Base-by-base conservation (phyloP, 2,888 invertebrate genomes). In the Calameuta filiformis region DNA sequence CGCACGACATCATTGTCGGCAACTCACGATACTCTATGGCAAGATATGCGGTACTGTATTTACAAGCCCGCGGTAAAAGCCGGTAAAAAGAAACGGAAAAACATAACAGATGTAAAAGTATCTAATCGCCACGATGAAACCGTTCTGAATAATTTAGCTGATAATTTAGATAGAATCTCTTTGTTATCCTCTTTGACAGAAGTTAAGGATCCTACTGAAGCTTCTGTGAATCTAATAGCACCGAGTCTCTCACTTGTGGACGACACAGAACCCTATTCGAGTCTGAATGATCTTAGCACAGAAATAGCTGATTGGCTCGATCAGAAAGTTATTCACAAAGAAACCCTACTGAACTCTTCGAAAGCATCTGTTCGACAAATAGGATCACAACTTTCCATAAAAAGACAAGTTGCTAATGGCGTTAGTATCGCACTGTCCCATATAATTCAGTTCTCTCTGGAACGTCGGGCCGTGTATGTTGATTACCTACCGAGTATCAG, bases 401-500 rank as follows among this genome's bases (percentile, higher is more conserved):
- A 84, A 75, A 89, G 86, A 73, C 84, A 87, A 75, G 76, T 87
- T 4, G 88, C 83, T 37, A 80, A 69, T 33, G 85, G 83, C 4
- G 81, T 91, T 1, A 85, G 89, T 81, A 69, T 80, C 23, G 85
- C 93, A 86, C 89, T 96, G 73, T 92, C 93, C 4, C 91, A 92
- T 75, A 92, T 93, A 12, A 86, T 95, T 71, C 87, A 91, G 11
- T 92, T 92, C 12, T 91, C 91, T 9, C 87, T 94, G 35, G 94
- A 95, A 83, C 92, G 93, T 76, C 93, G 92, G 81, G 92, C 94
- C 0, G 90, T 95, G 11, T 92, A 94, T 0, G 83, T 94, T 76
- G 97, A 97, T 91, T 96, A 95, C 89, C 94, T 96, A 91, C 93
- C 97, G 0, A 89, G 92, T 1, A 92, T 96, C 82, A 93, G 97